phyloP scores from a whole-genome alignment of 2,113 vertebrate genomes.

The Rhegmatorhina hoffmannsi region DNA sequence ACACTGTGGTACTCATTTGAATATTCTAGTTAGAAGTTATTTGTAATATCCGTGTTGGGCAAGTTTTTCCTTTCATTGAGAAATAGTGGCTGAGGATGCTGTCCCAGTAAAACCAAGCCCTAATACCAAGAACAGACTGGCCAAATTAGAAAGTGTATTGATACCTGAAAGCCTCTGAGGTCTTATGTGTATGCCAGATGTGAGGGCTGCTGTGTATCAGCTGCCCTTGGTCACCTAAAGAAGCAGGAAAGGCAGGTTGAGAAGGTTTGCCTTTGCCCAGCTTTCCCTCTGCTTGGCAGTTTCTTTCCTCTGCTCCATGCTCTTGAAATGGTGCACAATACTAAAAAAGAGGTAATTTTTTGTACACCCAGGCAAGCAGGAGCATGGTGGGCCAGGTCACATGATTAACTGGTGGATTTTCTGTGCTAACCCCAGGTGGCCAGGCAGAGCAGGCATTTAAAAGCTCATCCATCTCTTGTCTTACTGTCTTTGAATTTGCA shows the following conservation, averaged over 20 bases:
- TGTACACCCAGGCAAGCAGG: neutral
- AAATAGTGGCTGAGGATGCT: neutral
- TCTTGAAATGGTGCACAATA: neutral
- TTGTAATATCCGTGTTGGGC: neutral
- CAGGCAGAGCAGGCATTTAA: constrained; percentile 30
- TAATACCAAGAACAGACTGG: neutral
- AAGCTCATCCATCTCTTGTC: constrained; percentile 57
- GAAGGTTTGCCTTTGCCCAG: neutral
- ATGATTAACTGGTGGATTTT: constrained; percentile 20
- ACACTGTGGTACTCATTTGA: rapidly evolving
- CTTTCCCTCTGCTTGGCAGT: neutral
- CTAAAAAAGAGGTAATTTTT: neutral
- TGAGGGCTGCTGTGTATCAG: neutral
- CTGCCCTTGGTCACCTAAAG: neutral
- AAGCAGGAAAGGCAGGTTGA: neutral
- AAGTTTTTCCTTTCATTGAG: neutral
- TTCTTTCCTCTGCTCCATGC: neutral
- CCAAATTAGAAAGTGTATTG: neutral
- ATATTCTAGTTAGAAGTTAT: neutral
- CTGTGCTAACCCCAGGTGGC: neutral
- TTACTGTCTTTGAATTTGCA: constrained; percentile 37
- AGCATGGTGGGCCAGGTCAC: neutral
- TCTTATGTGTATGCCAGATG: neutral
- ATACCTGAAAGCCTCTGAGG: neutral
- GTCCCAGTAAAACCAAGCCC: neutral